Base-by-base conservation (phyloP, 2,888 invertebrate genomes). In the Ectemnius lituratus region DNA sequence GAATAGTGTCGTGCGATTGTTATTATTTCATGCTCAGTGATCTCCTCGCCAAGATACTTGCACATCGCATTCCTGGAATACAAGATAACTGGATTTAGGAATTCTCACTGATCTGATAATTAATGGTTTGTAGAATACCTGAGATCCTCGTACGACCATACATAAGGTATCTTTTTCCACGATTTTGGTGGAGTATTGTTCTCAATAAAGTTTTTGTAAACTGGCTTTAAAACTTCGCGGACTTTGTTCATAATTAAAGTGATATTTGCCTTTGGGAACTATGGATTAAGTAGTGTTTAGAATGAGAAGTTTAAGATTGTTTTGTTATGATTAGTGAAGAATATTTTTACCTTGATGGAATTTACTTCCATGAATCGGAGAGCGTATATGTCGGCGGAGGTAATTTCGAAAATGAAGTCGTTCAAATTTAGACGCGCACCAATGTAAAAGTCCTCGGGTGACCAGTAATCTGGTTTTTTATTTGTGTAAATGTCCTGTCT, bases 351-450 rank as follows among this genome's bases (percentile, higher is more conserved):
- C 93, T 96, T 93, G 70, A 93, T 91, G 69, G 94, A 92, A 90
- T 97, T 93, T 6, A 95, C 88, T 90, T 98, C 98, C 97, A 98
- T 95, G 87, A 96, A 98, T 58, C 95, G 93, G 63, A 97, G 91
- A 0, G 97, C 96, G 87, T 96, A 98, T 86, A 96, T 95, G 88
- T 98, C 98, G 1, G 97, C 97, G 1, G 94, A 94, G 0, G 94
- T 92, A 45, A 98, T 92, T 62, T 95, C 92, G 89, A 98, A 98
- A 61, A 94, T 91, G 86, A 96, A 97, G 80, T 94, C 94, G 88
- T 95, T 95, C 18, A 98, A 93, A 56, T 94, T 94, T 59, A 98
- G 86, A 59, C 93, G 93, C 23, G 96, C 95, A 1, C 98, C 98
- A 23, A 98, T 93, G 92, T 95, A 97, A 92, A 98, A 95, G 89